These are phyloP conservation scores for Lingula anatina DNA, from an alignment of 2,888 invertebrate species.

Conservation along the genomic window DNA sequence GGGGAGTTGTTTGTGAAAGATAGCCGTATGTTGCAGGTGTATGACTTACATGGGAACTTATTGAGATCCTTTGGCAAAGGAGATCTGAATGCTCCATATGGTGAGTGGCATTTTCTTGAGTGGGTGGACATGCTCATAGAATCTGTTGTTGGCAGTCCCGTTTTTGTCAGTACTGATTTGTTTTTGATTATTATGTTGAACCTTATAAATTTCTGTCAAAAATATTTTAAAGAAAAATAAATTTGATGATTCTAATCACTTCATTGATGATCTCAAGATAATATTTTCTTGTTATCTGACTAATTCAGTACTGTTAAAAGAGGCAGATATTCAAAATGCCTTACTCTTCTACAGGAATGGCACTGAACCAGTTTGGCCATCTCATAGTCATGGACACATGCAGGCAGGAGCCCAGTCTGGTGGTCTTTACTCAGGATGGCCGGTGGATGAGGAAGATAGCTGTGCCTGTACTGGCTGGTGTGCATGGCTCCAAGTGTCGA, in stretches of 20 bases:
- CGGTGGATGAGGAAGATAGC: constrained; percentile 11
- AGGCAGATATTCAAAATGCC: too few species aligned
- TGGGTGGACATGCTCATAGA: too few species aligned
- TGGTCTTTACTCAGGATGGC: constrained; percentile 19
- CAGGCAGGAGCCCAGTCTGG: constrained; percentile 13
- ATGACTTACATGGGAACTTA: constrained; percentile 16
- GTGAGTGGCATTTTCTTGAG: constrained; percentile 10
- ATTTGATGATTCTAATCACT: too few species aligned
- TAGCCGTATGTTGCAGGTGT: constrained; percentile 25
- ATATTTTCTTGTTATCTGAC: too few species aligned
- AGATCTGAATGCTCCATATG: constrained; percentile 24
- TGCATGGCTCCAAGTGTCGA: constrained; percentile 21
- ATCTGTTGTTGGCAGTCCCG: too few species aligned
- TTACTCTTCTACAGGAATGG: constrained; percentile 21
- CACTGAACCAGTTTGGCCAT: constrained; percentile 16
- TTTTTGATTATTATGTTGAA: too few species aligned
- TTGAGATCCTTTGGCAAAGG: constrained; percentile 17
- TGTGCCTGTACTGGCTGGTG: constrained; percentile 11
- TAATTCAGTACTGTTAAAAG: too few species aligned
- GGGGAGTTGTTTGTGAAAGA: constrained; percentile 38
- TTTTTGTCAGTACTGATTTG: too few species aligned
- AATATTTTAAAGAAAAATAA: too few species aligned
- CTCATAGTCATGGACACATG: constrained; percentile 26
- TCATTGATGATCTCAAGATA: too few species aligned
- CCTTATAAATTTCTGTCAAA: too few species aligned